Conservation (phyloP, 2,797 vertebrate genomes). For the Astyanax mexicanus region DNA sequence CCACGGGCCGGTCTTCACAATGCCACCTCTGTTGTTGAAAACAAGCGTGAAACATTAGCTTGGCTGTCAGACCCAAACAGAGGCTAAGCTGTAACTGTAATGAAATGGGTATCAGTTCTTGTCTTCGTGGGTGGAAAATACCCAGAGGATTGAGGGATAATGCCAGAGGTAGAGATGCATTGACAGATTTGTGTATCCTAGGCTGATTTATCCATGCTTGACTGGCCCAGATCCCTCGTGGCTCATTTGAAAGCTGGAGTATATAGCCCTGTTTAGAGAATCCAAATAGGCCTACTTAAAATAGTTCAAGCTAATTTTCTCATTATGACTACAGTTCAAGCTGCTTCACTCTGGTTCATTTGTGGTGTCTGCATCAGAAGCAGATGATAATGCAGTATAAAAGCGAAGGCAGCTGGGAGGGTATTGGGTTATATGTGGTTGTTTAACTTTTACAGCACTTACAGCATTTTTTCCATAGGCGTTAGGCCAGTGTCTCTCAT, state of each 20-base stretch:
- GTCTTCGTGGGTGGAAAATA: not conserved
- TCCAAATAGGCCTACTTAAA: constrained; percentile 18
- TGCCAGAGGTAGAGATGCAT: not conserved
- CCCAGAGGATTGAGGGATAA: not conserved
- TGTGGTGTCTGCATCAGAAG: not conserved
- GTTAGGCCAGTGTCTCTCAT: too few relatives aligned
- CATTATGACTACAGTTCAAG: not conserved
- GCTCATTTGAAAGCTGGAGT: constrained; percentile 9
- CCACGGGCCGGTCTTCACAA: not conserved
- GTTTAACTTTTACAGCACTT: not conserved
- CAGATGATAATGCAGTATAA: constrained; percentile 8
- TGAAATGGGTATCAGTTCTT: constrained; percentile 6
- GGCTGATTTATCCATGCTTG: constrained; percentile 23
- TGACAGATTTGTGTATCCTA: not conserved
- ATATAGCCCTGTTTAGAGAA: not conserved
- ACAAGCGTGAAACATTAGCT: constrained; percentile 12
- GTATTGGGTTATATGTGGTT: not conserved
- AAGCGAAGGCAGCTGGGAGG: not conserved
- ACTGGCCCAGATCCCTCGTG: constrained; percentile 21
- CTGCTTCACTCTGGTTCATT: constrained; percentile 12
- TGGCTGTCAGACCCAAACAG: not conserved
- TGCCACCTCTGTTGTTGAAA: not conserved
- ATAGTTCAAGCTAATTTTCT: constrained; percentile 22
- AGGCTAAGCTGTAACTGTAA: constrained; percentile 9
- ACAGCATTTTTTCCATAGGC: too few relatives aligned